Evolutionary conservation across 2,888 invertebrate species (phyloP).

Genomic region (Elegia similella): DNA sequence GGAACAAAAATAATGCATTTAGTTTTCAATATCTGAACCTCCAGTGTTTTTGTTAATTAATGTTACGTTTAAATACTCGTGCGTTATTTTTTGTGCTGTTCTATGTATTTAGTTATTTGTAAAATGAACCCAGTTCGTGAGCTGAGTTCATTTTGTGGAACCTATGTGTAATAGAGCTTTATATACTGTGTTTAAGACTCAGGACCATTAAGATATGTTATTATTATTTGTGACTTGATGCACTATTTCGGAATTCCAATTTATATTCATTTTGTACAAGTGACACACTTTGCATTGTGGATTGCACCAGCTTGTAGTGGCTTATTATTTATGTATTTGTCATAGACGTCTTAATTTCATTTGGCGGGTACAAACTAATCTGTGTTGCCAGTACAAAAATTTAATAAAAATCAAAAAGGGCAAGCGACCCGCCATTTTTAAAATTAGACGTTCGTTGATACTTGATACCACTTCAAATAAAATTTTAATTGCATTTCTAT

Average conservation of each 20-base stretch:
- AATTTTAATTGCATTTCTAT: slow-evolving; percentile 39
- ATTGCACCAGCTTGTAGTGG: slow-evolving; percentile 71
- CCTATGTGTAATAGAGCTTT: slow-evolving; percentile 70
- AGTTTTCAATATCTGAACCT: slow-evolving; percentile 57
- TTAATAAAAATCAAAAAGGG: slow-evolving; percentile 26
- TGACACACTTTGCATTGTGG: slow-evolving; percentile 57
- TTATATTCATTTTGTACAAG: slow-evolving; percentile 51
- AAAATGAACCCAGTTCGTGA: slow-evolving; percentile 45
- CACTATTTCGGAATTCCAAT: slow-evolving; percentile 57
- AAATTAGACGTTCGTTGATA: slow-evolving; percentile 22
- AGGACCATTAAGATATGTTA: slow-evolving; percentile 68
- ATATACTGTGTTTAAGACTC: slow-evolving; percentile 75
- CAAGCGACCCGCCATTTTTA: slow-evolving; percentile 29
- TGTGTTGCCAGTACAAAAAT: slow-evolving; percentile 38
- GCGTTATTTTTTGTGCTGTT: slow-evolving; percentile 73
- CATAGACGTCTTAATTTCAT: slow-evolving; percentile 35
- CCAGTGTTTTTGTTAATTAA: slow-evolving; percentile 62
- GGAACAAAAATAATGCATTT: slow-evolving; percentile 53
- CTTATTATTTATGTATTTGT: slow-evolving; percentile 51
- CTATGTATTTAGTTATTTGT: slow-evolving; percentile 64
- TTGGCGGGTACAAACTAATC: slow-evolving; percentile 31
- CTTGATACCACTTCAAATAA: slow-evolving; percentile 27
- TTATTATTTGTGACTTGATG: slow-evolving; percentile 55
- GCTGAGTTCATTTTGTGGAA: slow-evolving; percentile 52
- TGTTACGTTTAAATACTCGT: slow-evolving; percentile 61